phyloP scores from a whole-genome alignment of 2,888 invertebrate species.

The Eucera pruinosa region DNA sequence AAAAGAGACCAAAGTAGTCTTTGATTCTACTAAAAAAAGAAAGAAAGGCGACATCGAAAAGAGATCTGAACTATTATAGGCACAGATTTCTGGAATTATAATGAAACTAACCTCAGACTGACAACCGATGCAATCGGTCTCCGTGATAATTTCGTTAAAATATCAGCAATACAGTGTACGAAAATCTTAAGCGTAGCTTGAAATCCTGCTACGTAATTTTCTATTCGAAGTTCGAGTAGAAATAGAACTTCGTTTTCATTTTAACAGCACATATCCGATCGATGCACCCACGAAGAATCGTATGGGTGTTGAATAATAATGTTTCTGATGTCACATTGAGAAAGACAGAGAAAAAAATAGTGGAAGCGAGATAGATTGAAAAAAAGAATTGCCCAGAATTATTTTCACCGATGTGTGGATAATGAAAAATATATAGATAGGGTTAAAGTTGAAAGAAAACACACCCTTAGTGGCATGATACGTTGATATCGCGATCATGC shows the following conservation, averaged over 20 bases:
- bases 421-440: not conserved
- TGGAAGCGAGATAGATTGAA: no score
- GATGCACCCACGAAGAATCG: not conserved
- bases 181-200: not conserved
- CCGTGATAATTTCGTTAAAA: constrained; percentile 22
- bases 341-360: no score
- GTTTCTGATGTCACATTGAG: not conserved
- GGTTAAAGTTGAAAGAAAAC: not conserved
- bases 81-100: constrained; percentile 28
- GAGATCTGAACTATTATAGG: not conserved
- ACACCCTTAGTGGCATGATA: not conserved
- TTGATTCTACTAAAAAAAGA: not conserved
- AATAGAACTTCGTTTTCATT: not conserved
- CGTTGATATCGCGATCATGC: not conserved
- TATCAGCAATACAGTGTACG: constrained; percentile 4
- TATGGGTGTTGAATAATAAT: not conserved
- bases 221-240: constrained; percentile 3
- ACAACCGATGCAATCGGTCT: not conserved
- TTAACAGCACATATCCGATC: not conserved
- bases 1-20: not conserved
- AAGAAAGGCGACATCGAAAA: not conserved
- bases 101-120: constrained; percentile 6
- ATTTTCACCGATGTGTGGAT: no score
- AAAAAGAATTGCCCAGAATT: no score
- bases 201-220: not conserved